Conservation (phyloP, 2,113 vertebrate species). For the Anarhynchus alexandrinus region DNA sequence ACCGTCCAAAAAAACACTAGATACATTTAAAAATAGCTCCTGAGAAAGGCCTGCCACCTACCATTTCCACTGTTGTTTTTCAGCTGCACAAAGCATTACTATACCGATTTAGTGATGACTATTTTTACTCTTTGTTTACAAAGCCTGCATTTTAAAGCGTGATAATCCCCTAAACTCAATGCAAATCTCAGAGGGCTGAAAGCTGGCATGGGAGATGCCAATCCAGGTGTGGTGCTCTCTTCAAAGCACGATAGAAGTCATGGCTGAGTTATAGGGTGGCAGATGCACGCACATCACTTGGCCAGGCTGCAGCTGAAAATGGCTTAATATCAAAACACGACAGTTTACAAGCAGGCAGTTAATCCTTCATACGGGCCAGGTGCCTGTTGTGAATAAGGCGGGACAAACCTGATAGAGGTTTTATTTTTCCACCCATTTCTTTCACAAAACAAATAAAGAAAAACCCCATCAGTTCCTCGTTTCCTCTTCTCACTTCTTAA, state of each 20-base stretch:
- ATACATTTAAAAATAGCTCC: neutral
- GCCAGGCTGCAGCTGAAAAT: conserved; percentile 49
- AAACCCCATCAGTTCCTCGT: neutral
- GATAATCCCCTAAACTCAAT: conserved; percentile 26
- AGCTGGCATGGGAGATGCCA: conserved; percentile 33
- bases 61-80: conserved; percentile 22
- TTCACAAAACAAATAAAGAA: neutral
- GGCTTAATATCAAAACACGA: neutral
- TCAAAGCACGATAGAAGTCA: conserved; percentile 54
- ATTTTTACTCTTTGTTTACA: conserved; percentile 24
- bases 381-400: neutral
- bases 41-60: neutral
- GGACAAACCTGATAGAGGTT: neutral
- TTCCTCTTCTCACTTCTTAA: neutral
- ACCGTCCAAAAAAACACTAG: neutral
- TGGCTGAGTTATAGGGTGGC: conserved; percentile 62
- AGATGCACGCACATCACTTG: conserved; percentile 21
- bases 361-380: neutral
- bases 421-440: neutral
- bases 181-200: conserved; percentile 39
- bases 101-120: neutral
- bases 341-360: conserved; percentile 32
- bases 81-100: neutral
- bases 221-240: conserved; percentile 54
- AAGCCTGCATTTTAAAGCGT: conserved; percentile 35